Evolutionary conservation across 2,888 invertebrate species (phyloP), one percentile per base, ranked within the genome.

Genomic region (Eustalomyia histrio): DNA sequence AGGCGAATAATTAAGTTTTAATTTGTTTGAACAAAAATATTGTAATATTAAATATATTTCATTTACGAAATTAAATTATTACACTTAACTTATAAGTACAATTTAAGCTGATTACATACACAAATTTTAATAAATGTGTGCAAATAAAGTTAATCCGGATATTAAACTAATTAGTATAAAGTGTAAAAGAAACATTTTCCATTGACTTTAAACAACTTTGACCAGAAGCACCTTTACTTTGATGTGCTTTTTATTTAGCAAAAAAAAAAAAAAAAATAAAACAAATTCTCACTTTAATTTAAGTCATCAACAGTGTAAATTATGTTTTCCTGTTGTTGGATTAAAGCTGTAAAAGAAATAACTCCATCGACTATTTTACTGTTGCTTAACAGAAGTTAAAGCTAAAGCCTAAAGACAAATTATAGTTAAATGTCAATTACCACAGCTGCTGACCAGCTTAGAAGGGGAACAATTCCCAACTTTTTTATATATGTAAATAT

Each of bases 221-320:
- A 57, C 64, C 79, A 60, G 68, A 17, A 55, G 53, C 60, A 69
- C 64, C 69, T 65, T 69, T 79, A 17, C 14, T 14, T 12, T 33
- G 16, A 55, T 55, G 14, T n/a, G 14, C n/a, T 47, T 47, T 33
- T 47, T 58, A 16, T 33, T 21, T 33, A 17, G 33, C 53, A 61
- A 58, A 68, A 33, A 60, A 58, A 10, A 35, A 35, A 10, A 10
- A 12, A 35, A 14, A 12, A 43, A n/a, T n/a, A n/a, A n/a, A n/a
- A n/a, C n/a, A n/a, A 21, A 21, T 21, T 21, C 21, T 21, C 21
- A 50, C 47, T 50, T 24, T 16, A 65, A 8, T 65, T 17, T 39
- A 67, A 75, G 76, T 73, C 80, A 64, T 68, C 64, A 67, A 14
- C 39, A 58, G 73, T 73, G 58, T 73, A 53, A 76, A 80, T 80